These are phyloP conservation scores for Globia sparganii DNA, from an alignment of 2,888 invertebrate species.

Conservation along the genomic window DNA sequence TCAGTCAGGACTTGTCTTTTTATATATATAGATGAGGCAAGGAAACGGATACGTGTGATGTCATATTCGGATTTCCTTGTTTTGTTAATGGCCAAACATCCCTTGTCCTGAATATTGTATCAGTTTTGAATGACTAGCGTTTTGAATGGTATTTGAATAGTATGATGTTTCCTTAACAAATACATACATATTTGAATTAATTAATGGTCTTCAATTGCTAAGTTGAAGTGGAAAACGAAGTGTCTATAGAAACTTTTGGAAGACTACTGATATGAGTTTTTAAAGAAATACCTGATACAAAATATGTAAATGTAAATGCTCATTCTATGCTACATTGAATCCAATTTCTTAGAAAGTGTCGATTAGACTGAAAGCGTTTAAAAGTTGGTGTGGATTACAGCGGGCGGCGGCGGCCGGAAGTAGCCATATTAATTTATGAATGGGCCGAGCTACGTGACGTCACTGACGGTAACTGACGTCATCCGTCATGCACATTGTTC, in stretches of 20 bases:
- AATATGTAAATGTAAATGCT: conserved; percentile 5
- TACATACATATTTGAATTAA: background rate
- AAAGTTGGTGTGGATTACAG: conserved; percentile 74
- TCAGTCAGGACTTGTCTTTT: no score
- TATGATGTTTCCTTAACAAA: conserved; percentile 5
- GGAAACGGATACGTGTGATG: conserved; percentile 52
- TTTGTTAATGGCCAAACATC: conserved; percentile 63
- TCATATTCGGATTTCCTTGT: conserved; percentile 63
- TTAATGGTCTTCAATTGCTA: background rate
- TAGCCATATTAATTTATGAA: conserved; percentile 83
- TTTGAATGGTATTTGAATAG: conserved; percentile 3
- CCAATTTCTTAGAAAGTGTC: conserved; percentile 61
- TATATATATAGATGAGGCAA: no score
- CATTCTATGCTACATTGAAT: conserved; percentile 19
- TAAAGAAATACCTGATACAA: background rate
- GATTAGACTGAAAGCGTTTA: conserved; percentile 62
- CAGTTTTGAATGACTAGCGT: conserved; percentile 18
- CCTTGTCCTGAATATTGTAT: conserved; percentile 55
- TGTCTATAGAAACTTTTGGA: background rate
- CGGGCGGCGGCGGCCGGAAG: conserved; percentile 79
- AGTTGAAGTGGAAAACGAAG: background rate
- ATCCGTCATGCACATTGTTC: conserved; percentile 60
- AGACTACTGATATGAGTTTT: background rate
- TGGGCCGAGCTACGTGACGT: conserved; percentile 80
- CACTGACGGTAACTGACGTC: conserved; percentile 77